Evolutionary conservation across 2,888 invertebrate species (phyloP).

Genomic region (Antitype chi): DNA sequence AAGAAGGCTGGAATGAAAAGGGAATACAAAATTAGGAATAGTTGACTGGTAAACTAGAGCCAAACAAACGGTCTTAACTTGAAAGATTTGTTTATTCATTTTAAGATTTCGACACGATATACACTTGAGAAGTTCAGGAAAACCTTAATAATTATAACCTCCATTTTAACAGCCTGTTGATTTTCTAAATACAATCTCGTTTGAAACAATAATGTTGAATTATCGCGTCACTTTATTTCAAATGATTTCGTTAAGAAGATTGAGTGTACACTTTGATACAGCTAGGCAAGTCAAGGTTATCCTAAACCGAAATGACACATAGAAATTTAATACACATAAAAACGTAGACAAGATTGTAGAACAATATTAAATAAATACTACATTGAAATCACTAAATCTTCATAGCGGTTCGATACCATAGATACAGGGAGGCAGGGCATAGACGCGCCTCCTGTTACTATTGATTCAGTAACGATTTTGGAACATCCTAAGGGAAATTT

Average conservation of each 20-base stretch:
- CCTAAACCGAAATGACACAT: conserved; percentile 3
- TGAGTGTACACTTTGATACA: not conserved
- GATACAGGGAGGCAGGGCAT: too few relatives aligned
- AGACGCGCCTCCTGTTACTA: too few relatives aligned
- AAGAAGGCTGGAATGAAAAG: conserved; percentile 22
- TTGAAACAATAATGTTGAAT: conserved; percentile 35
- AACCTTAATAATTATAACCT: conserved; percentile 48
- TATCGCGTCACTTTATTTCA: conserved; percentile 10
- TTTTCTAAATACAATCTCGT: conserved; percentile 36
- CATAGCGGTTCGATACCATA: too few relatives aligned
- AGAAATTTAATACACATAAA: conserved; percentile 1
- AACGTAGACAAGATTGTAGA: not conserved
- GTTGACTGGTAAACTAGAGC: conserved; percentile 15
- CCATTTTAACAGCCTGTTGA: conserved; percentile 31
- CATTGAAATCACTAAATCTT: not conserved
- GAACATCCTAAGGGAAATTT: too few relatives aligned
- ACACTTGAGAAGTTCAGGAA: conserved; percentile 35
- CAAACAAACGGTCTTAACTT: conserved; percentile 4
- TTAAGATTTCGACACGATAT: conserved; percentile 30
- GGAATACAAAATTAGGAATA: conserved; percentile 33
- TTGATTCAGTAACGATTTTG: too few relatives aligned
- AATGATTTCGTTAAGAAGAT: conserved; percentile 9
- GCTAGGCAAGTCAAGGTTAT: conserved; percentile 12
- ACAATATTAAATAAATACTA: not conserved
- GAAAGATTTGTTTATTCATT: conserved; percentile 26